Conservation (phyloP, 1,140 invertebrate species). For the Platorchestia sp. region DNA sequence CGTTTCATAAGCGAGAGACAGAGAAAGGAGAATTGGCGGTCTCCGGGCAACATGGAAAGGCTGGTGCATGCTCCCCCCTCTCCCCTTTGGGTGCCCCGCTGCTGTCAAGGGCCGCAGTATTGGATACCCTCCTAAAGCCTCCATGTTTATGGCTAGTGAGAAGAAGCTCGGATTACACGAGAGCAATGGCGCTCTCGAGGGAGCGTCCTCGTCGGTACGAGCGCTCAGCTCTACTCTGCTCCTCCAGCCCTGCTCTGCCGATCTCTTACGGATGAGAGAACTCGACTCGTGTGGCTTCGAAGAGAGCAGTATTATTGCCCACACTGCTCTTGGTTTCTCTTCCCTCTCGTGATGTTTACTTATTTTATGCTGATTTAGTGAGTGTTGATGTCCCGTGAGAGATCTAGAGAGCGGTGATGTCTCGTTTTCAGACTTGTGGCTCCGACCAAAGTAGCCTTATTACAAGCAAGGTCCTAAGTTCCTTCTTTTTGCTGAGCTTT, state of each 20-base stretch:
- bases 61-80: background rate
- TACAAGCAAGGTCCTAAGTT: background rate
- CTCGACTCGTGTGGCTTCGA: slow-evolving; percentile 37
- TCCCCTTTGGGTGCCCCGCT: slow-evolving; percentile 23
- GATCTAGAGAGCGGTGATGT: slow-evolving; percentile 8
- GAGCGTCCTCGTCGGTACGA: slow-evolving; percentile 9
- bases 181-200: slow-evolving; percentile 50
- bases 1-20: background rate
- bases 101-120: slow-evolving; percentile 48
- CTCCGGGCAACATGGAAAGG: slow-evolving; percentile 28
- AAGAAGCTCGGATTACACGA: slow-evolving; percentile 55
- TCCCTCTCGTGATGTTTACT: background rate
- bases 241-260: background rate
- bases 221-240: background rate
- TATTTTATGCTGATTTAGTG: background rate
- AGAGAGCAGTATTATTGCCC: slow-evolving; percentile 32
- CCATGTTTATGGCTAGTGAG: slow-evolving; percentile 51
- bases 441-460: background rate
- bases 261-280: slow-evolving; percentile 44
- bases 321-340: slow-evolving; percentile 1
- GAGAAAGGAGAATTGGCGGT: background rate
- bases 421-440: background rate
- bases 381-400: background rate
- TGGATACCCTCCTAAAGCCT: slow-evolving; percentile 55
- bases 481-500: background rate